These are phyloP conservation scores for Macroteleia sp. DNA, from an alignment of 2,888 invertebrate species.

Conservation along the genomic window DNA sequence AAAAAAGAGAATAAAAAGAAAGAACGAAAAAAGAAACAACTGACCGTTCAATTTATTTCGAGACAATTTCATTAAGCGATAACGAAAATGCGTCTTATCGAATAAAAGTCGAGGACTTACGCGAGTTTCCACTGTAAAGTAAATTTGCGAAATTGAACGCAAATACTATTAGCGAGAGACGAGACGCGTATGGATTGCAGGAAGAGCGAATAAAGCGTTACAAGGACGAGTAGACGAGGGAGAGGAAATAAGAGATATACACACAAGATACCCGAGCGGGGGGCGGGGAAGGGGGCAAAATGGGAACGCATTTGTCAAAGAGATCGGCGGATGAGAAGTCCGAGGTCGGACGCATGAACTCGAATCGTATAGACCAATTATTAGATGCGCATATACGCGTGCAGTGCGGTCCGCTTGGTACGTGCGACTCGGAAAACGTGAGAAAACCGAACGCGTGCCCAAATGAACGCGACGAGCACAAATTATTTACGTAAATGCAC, in stretches of 20 bases:
- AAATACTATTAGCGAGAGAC: constrained; percentile 31
- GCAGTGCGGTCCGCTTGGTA: not conserved
- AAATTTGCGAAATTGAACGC: constrained; percentile 36
- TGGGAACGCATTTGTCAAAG: constrained; percentile 63
- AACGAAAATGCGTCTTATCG: too few relatives aligned
- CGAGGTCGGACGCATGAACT: constrained; percentile 53
- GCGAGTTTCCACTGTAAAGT: too few relatives aligned
- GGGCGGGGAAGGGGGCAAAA: constrained; percentile 35
- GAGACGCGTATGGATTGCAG: constrained; percentile 57
- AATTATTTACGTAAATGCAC: constrained; percentile 16
- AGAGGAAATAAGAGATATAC: constrained; percentile 45
- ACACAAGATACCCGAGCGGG: constrained; percentile 19
- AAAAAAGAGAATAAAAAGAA: too few relatives aligned
- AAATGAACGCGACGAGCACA: not conserved
- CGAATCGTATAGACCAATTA: constrained; percentile 45
- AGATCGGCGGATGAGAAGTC: constrained; percentile 61
- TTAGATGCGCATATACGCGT: constrained; percentile 51
- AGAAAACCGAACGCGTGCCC: constrained; percentile 15
- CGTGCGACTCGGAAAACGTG: constrained; percentile 11
- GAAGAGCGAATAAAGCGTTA: constrained; percentile 69
- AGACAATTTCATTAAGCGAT: too few relatives aligned
- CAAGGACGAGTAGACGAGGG: constrained; percentile 64
- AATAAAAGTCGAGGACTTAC: too few relatives aligned
- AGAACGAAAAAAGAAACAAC: too few relatives aligned
- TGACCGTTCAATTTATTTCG: too few relatives aligned